Evolutionary conservation across 1,140 invertebrate genomes (phyloP).

Genomic region (Bombus pascuorum): DNA sequence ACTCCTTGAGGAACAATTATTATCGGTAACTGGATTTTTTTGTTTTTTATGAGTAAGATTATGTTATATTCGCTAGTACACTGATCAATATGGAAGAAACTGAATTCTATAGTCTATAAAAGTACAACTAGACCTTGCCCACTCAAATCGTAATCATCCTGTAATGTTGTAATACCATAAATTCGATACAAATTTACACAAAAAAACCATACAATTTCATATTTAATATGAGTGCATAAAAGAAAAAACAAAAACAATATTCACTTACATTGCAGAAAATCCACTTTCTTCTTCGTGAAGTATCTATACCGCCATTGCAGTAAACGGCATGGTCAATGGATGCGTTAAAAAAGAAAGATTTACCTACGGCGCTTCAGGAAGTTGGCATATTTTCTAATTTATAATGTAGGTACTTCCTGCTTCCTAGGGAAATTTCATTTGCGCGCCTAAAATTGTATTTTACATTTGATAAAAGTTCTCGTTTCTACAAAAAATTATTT

Average conservation of each 20-base stretch:
- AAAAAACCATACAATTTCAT: neutral
- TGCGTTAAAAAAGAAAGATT: constrained; percentile 60
- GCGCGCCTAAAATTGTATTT: neutral
- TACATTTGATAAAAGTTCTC: neutral
- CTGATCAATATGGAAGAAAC: constrained; percentile 65
- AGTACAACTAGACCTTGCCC: constrained; percentile 50
- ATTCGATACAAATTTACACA: neutral
- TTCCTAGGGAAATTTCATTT: constrained; percentile 32
- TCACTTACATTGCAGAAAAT: constrained; percentile 57
- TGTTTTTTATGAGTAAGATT: neutral
- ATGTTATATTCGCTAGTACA: constrained; percentile 23
- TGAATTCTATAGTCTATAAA: constrained; percentile 58
- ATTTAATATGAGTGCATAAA: neutral
- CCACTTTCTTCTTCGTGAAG: constrained; percentile 43
- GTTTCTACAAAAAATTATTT: neutral
- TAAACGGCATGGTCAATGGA: constrained; percentile 67
- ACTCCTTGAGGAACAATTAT: constrained; percentile 9
- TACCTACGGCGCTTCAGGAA: constrained; percentile 57
- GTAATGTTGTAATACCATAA: constrained; percentile 13
- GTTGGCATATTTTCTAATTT: constrained; percentile 52
- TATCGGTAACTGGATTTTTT: neutral
- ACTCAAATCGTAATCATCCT: constrained; percentile 44
- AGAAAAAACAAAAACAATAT: constrained; percentile 12
- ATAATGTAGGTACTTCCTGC: constrained; percentile 20
- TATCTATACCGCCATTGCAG: constrained; percentile 69